Percentiles rank a stretch among this genome's conserved stretches.
These are phyloP conservation scores for Pituophis catenifer DNA, from an alignment of 2,113 vertebrate genomes.

Conservation along the genomic window DNA sequence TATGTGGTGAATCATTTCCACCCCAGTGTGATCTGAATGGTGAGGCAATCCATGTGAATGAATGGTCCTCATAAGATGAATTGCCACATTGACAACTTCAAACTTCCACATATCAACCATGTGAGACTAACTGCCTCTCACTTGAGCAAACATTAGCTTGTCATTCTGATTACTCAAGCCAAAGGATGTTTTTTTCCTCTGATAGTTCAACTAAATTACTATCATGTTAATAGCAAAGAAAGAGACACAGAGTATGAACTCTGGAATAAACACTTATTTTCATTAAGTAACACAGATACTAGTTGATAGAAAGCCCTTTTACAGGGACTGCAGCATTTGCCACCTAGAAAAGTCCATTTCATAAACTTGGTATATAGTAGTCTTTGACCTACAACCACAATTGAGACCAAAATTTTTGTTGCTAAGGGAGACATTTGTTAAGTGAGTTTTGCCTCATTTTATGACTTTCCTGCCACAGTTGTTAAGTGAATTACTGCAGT, in stretches of 20 bases:
- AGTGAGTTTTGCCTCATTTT: too few species aligned
- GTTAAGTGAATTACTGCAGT: too few species aligned
- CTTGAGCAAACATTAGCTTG: neutral
- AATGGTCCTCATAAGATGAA: neutral
- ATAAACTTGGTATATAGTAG: neutral
- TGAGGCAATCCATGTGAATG: neutral
- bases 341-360: conserved; percentile 42
- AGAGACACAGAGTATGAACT: neutral
- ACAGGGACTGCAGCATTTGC: conserved; percentile 45
- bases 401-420: too few species aligned
- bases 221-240: conserved; percentile 2
- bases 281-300: conserved; percentile 12
- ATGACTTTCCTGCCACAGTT: too few species aligned
- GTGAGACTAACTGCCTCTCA: neutral
- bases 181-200: neutral
- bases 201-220: neutral
- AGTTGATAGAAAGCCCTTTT: conserved; percentile 28
- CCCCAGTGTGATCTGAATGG: neutral
- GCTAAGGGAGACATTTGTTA: too few species aligned
- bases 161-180: neutral
- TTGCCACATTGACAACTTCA: neutral
- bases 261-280: neutral
- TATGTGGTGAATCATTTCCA: neutral
- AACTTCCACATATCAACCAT: neutral
- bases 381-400: too few species aligned